Base-by-base conservation (phyloP, 2,888 invertebrate species). In the Ditula angustiorana region DNA sequence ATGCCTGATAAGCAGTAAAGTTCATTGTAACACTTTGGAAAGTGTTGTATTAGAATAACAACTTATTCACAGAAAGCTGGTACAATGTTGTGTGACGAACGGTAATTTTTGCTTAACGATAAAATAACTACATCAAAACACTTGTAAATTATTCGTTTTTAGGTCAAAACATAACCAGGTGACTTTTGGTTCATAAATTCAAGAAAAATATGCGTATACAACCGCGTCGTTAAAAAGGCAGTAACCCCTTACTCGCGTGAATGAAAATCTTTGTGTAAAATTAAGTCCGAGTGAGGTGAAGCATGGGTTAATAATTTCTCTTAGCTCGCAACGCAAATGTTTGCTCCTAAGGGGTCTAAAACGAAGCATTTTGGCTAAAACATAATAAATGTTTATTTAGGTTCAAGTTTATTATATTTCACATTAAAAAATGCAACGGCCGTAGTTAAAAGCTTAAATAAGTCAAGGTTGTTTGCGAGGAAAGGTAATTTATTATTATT, bases 241-340 rank as follows among this genome's bases (percentile, higher is more conserved):
- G 73, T 72, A 77, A 77, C 77, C 77, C 66, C 52, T 55, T 61
- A 52, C 53, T 69, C 72, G 76, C 69, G 72, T 74, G 74, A 82
- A 77, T 74, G 71, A 76, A 74, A 76, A 77, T 74, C 68, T 75
- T 76, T 73, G 70, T 71, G 67, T 71, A 71, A 74, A 79, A 78
- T 76, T 73, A 68, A 73, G 68, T 69, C 57, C 61, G 41, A 60
- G 50, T 47, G 66, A 63, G 70, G 69, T 61, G 72, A 74, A 74
- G 76, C 74, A 71, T 76, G 76, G 69, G 70, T 68, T 69, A 71
- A 74, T 75, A 79, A 78, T 81, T 77, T 72, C 76, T 67, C 61
- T 69, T 65, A 62, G 58, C 28, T 63, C 64, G 61, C 47, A 67
- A 71, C 62, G 59, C 68, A 70, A 75, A 74, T 73, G 70, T 75